Base-by-base conservation (phyloP, 2,113 vertebrate genomes). In the Macquaria ambigua region DNA sequence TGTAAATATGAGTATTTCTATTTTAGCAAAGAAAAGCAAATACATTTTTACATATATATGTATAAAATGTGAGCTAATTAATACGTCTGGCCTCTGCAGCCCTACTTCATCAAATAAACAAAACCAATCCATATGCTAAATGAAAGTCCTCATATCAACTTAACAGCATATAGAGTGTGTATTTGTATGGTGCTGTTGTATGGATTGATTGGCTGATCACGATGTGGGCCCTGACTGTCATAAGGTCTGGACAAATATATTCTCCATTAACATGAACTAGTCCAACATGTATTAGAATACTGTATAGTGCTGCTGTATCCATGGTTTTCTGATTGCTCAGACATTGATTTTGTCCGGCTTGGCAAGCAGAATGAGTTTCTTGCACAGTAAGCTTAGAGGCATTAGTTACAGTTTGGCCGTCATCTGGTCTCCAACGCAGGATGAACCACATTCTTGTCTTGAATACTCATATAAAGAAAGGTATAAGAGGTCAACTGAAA, bases 371-470 rank as follows among this genome's bases (percentile, higher is more conserved):
- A 56, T 77, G 71, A 77, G 62, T 81, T 90, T 73, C 74, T 34
- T 61, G 61, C 73, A 61, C 79, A 64, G 68, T 25, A 23, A 74
- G 85, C 85, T 84, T 77, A 77, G 64, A 67, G 50, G 79, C 63
- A 90, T 84, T 87, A 89, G 87, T 88, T 90, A 70, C 74, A 89
- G 59, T 87, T 77, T 84, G 66, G 39, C 11, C 78, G 78, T 90
- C 83, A 88, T 79, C 74, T 79, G 74, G 37, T 81, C 69, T 59
- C 48, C 0, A 16, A 61, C 59, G 72, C 53, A 73, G 84, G 28
- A 86, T 37, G 66, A 87, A 75, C 41, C 59, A n/a, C 53, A 25
- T 72, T 71, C 63, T 74, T 68, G 50, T 87, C 43, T 83, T 67
- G 72, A 84, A 75, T 52, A 37, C 66, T 81, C 70, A 85, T 84